phyloP scores from a whole-genome alignment of 2,888 invertebrate genomes.

The Platycheirus albimanus region DNA sequence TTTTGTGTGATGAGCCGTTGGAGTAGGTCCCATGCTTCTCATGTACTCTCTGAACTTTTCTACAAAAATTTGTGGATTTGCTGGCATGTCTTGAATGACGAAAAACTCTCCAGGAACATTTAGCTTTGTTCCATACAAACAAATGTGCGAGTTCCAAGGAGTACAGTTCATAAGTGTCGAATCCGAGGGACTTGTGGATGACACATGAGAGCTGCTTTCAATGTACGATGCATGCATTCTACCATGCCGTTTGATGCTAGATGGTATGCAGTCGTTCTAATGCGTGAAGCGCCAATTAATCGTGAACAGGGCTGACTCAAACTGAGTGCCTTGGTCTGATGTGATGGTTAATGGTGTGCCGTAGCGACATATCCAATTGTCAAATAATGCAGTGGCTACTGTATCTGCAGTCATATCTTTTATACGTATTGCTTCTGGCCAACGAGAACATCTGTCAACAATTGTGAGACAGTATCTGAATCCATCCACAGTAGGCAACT shows the following conservation, averaged over 20 bases:
- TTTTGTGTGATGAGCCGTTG: conserved; percentile 52
- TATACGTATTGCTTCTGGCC: conserved; percentile 45
- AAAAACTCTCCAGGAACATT: conserved; percentile 68
- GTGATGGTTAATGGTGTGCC: conserved; percentile 62
- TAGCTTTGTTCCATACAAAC: conserved; percentile 77
- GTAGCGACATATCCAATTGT: conserved; percentile 41
- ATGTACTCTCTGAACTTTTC: conserved; percentile 43
- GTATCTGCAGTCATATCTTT: conserved; percentile 54
- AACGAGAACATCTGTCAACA: conserved; percentile 24
- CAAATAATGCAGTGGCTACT: conserved; percentile 33
- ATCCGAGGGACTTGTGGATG: conserved; percentile 75
- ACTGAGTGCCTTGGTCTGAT: too few relatives aligned
- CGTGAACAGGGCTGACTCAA: conserved; percentile 55
- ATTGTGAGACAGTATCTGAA: conserved; percentile 14
- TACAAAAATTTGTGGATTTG: neutral
- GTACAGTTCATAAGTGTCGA: conserved; percentile 76
- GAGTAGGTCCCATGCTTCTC: conserved; percentile 48
- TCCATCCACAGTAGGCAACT: neutral
- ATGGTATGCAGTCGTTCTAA: too few relatives aligned
- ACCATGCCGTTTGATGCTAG: conserved; percentile 79
- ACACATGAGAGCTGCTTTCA: conserved; percentile 79
- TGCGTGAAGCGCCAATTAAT: conserved; percentile 32
- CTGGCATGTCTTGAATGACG: conserved; percentile 30
- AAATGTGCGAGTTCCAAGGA: conserved; percentile 78
- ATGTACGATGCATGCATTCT: conserved; percentile 80